A percentile compares a stretch with the other conserved stretches of the same genome.
Conservation (phyloP, 2,113 vertebrate genomes). For the Sisor rabdophorus region DNA sequence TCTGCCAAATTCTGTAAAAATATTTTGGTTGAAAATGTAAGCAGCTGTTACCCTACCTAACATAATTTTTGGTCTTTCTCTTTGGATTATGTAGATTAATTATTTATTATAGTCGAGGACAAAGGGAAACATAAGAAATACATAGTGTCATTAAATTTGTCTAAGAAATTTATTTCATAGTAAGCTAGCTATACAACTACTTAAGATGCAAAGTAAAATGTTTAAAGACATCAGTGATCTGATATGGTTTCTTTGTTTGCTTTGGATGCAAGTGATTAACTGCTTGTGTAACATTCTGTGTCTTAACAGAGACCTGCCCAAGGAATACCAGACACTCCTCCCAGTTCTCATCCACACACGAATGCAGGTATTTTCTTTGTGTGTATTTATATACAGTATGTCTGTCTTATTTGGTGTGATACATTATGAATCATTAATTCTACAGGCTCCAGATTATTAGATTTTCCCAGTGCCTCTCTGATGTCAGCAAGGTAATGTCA, state of each 20-base stretch:
- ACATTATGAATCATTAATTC: conserved; percentile 5
- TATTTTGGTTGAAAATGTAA: too few species aligned
- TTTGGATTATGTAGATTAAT: too few species aligned
- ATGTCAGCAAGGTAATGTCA: conserved; percentile 47
- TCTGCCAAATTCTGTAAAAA: too few species aligned
- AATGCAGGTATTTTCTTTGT: conserved; percentile 23
- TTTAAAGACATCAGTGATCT: neutral
- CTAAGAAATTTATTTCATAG: too few species aligned
- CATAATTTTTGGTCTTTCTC: too few species aligned
- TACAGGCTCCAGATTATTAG: conserved; percentile 54
- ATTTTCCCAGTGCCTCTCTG: conserved; percentile 53
- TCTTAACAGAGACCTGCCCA: neutral
- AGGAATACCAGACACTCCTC: neutral
- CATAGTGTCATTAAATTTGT: too few species aligned
- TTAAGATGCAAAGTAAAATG: too few species aligned
- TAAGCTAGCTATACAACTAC: too few species aligned
- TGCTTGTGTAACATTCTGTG: neutral
- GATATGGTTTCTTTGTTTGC: too few species aligned
- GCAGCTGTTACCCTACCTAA: too few species aligned
- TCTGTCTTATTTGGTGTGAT: neutral
- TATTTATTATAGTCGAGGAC: too few species aligned
- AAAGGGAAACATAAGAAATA: too few species aligned
- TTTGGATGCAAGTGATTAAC: neutral
- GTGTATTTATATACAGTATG: neutral
- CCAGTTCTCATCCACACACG: neutral